Conservation (phyloP, 1,140 invertebrate species). For the Gerris buenoi region DNA sequence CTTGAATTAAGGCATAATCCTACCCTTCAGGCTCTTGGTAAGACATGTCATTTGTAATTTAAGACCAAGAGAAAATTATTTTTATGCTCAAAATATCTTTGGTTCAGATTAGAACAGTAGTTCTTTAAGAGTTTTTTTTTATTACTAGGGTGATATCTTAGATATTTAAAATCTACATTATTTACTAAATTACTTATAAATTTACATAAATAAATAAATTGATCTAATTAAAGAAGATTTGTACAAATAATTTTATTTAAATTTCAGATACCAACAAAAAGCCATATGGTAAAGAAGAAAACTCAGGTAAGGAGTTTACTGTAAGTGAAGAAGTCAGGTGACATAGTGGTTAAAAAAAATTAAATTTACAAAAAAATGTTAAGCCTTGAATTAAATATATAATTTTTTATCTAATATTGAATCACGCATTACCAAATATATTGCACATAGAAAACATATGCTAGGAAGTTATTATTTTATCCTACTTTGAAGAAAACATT, state of each 20-base stretch:
- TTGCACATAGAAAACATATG: too few species aligned
- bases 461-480: too few species aligned
- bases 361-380: too few species aligned
- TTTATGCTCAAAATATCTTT: background rate
- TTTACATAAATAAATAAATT: background rate
- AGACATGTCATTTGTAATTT: too few species aligned
- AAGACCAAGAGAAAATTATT: background rate
- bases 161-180: background rate
- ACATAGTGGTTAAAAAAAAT: conserved; percentile 1
- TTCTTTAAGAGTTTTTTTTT: background rate
- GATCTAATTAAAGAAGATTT: background rate
- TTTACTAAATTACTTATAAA: background rate
- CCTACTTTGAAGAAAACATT: too few species aligned
- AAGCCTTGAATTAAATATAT: too few species aligned
- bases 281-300: background rate
- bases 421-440: too few species aligned
- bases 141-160: too few species aligned
- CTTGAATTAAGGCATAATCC: background rate
- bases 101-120: background rate
- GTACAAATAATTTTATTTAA: too few species aligned
- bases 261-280: background rate
- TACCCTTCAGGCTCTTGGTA: background rate
- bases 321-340: conserved; percentile 2
- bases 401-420: too few species aligned
- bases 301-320: background rate